Evolutionary conservation across 2,113 vertebrate genomes (phyloP).

Genomic region (Leptobrachium ailaonicum): DNA sequence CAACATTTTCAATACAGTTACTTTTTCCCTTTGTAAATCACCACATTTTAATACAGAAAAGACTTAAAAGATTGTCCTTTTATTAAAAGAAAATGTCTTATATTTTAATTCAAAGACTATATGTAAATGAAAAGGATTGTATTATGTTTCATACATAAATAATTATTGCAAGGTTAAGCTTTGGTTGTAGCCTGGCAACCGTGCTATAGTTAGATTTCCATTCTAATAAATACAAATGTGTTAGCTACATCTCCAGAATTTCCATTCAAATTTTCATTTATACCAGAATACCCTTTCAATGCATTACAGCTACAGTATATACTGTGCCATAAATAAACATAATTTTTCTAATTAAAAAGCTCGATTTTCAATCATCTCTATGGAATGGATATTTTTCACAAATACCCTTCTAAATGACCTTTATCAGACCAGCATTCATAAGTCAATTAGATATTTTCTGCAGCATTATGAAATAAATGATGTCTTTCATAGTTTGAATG

Average conservation of each 20-base stretch:
- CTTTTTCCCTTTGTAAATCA: too few species aligned
- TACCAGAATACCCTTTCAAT: conserved; percentile 12
- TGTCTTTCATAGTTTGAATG: too few species aligned
- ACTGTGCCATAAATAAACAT: conserved; percentile 20
- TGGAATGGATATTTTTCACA: not conserved
- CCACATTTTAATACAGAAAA: too few species aligned
- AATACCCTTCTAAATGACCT: not conserved
- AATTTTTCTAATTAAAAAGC: conserved; percentile 11
- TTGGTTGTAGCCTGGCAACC: not conserved
- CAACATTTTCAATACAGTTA: too few species aligned
- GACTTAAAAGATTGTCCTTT: too few species aligned
- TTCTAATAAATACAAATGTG: not conserved
- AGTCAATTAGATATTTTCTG: conserved; percentile 6
- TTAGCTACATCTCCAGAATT: not conserved
- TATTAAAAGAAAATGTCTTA: too few species aligned
- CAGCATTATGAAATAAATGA: too few species aligned
- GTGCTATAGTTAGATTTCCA: not conserved
- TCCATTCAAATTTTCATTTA: not conserved
- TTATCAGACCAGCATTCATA: not conserved
- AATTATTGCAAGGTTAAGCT: not conserved
- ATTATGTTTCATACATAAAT: not conserved
- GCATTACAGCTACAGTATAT: not conserved
- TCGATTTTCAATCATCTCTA: not conserved
- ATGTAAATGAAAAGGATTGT: not conserved
- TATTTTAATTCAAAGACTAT: not conserved